Evolutionary conservation across 2,113 vertebrate species (phyloP).

Genomic region (Saccopteryx bilineata): DNA sequence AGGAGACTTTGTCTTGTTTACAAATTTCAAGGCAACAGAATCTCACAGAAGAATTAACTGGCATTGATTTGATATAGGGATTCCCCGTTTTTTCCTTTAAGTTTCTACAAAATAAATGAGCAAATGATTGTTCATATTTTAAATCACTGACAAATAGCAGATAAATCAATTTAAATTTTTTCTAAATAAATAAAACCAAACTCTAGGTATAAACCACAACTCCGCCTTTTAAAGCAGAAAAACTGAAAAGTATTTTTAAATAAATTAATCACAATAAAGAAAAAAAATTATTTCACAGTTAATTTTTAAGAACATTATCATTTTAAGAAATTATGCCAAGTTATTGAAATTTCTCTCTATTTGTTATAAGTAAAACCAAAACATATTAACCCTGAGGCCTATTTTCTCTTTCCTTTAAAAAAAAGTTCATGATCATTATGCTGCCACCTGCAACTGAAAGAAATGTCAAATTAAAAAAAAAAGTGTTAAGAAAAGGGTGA

Average conservation of each 20-base stretch:
- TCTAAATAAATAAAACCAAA: conserved; percentile 11
- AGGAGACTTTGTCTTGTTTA: not conserved
- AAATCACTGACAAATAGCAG: not conserved
- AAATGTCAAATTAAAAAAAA: not conserved
- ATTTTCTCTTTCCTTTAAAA: not conserved
- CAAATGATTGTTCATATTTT: conserved; percentile 37
- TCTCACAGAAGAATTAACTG: not conserved
- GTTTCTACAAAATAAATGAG: not conserved
- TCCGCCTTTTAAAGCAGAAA: not conserved
- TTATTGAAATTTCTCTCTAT: not conserved
- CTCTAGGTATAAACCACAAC: not conserved
- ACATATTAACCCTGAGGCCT: not conserved
- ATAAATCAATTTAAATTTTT: not conserved
- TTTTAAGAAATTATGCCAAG: not conserved
- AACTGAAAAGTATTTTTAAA: conserved; percentile 27
- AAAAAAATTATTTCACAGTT: not conserved
- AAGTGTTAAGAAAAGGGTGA: not conserved
- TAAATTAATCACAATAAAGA: not conserved
- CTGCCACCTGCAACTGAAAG: not conserved
- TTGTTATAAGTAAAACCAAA: not conserved
- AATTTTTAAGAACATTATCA: not conserved
- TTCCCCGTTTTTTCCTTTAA: not conserved
- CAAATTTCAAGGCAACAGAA: conserved; percentile 6
- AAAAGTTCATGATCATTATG: not conserved
- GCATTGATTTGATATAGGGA: not conserved